These are phyloP conservation scores for Ramphastos sulfuratus DNA, from an alignment of 2,113 vertebrate genomes.

Conservation along the genomic window DNA sequence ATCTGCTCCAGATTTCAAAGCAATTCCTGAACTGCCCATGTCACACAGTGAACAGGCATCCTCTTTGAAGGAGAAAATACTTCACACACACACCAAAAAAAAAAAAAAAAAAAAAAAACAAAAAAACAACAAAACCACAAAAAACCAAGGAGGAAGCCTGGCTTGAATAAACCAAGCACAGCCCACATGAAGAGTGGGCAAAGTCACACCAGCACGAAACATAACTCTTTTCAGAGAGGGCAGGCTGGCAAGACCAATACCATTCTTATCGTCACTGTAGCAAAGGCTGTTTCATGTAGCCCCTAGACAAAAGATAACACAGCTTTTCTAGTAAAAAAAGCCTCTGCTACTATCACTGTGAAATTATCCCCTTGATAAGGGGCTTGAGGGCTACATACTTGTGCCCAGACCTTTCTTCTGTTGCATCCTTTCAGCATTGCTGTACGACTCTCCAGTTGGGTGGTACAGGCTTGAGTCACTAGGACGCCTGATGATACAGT, in stretches of 20 bases:
- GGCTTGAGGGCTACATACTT: not conserved
- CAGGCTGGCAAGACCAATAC: not conserved
- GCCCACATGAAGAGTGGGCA: fast-evolving
- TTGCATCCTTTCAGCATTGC: not conserved
- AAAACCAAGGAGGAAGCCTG: not conserved
- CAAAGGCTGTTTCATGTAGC: not conserved
- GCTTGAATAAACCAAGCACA: not conserved
- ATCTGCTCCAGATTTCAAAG: not conserved
- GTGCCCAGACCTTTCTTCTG: not conserved
- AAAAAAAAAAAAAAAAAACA: too few species aligned
- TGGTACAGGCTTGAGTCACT: fast-evolving
- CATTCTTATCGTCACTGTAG: not conserved
- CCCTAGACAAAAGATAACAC: not conserved
- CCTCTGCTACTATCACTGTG: not conserved
- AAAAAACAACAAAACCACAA: not conserved
- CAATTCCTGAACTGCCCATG: not conserved
- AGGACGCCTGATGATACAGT: not conserved
- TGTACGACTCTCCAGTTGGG: not conserved
- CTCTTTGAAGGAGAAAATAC: not conserved
- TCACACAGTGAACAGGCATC: not conserved
- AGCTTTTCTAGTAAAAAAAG: not conserved
- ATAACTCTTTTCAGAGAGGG: not conserved
- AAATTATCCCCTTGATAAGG: not conserved
- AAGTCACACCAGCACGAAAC: not conserved
- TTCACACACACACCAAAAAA: not conserved